Conservation (phyloP, 2,888 invertebrate genomes). For the Rhingia campestris region DNA sequence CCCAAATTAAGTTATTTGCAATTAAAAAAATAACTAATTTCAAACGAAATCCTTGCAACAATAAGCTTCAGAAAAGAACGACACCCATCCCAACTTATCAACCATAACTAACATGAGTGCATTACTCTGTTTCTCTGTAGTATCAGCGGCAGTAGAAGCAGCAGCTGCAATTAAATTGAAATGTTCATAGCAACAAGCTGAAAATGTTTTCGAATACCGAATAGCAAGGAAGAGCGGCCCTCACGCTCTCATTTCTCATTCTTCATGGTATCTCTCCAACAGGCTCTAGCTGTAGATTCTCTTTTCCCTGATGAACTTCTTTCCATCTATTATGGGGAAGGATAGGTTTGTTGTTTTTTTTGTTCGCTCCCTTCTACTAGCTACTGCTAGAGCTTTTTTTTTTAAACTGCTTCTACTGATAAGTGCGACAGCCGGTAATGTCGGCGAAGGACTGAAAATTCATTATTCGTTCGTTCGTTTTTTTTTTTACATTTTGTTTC, state of each 20-base stretch:
- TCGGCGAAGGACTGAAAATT: constrained; percentile 58
- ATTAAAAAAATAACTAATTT: constrained; percentile 25
- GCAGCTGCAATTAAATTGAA: constrained; percentile 49
- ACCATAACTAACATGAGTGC: constrained; percentile 29
- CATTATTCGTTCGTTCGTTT: constrained; percentile 50
- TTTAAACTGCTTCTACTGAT: constrained; percentile 42
- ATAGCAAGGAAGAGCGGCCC: constrained; percentile 24
- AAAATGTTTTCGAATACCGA: constrained; percentile 43
- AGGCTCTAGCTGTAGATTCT: background rate
- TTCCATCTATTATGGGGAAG: constrained; percentile 5
- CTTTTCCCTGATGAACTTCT: constrained; percentile 35
- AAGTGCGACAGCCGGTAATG: constrained; percentile 61
- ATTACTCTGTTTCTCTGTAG: constrained; percentile 15
- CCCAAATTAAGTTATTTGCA: background rate
- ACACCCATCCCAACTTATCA: constrained; percentile 32
- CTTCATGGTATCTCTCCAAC: constrained; percentile 11
- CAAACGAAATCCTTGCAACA: constrained; percentile 18
- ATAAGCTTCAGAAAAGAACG: constrained; percentile 12
- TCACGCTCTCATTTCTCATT: constrained; percentile 39
- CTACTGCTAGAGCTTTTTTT: constrained; percentile 10
- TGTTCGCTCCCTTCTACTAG: constrained; percentile 3
- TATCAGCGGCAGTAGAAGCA: constrained; percentile 4
- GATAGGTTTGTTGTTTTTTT: background rate
- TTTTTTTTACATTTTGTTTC: constrained; percentile 19
- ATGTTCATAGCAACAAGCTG: constrained; percentile 56